Evolutionary conservation across 2,888 invertebrate genomes (phyloP), one percentile per base, ranked within the genome.

Genomic region (Tanytarsus gracilentus): DNA sequence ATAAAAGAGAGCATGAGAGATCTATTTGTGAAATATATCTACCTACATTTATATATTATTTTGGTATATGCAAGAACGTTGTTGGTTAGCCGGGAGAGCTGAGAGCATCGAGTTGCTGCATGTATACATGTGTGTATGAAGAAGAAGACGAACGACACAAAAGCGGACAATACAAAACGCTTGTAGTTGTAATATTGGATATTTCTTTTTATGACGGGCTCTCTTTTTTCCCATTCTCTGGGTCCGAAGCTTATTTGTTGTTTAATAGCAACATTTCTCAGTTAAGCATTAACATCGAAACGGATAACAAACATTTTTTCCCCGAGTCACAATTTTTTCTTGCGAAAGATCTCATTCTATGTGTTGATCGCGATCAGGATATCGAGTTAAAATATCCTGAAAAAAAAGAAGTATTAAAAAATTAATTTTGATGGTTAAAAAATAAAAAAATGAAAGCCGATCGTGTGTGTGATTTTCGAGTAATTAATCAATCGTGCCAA

Each of bases 211-310:
- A 58, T 58, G 58, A 58, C 58, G 58, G 44, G 40, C 58, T 58
- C 58, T 58, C 58, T 58, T 58, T 58, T 48, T 27, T 40, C 27
- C 58, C 23, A 44, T 44, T 48, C 58, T n/a, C n/a, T n/a, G 40
- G 58, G 49, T 23, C 49, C 44, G 50, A 50, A 50, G 51, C 51
- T 51, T 51, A 51, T 51, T 51, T 51, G 60, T 60, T 60, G 49
- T 50, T 60, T 49, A 60, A 60, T 39, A 60, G 58, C 60, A 60
- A 60, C 60, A 60, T 60, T 62, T 61, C 70, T 73, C 71, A 74
- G 73, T 74, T 71, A 69, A 70, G 69, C 69, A 68, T 68, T 69
- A 69, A 72, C 74, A 70, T 69, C 71, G 72, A 71, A 70, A 70
- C 72, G 72, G 72, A 71, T 70, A 74, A 72, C 72, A 73, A 72